A percentile compares a stretch with the other conserved stretches of the same genome.
phyloP scores from a whole-genome alignment of 1,140 invertebrate species.

The Tribolium madens region DNA sequence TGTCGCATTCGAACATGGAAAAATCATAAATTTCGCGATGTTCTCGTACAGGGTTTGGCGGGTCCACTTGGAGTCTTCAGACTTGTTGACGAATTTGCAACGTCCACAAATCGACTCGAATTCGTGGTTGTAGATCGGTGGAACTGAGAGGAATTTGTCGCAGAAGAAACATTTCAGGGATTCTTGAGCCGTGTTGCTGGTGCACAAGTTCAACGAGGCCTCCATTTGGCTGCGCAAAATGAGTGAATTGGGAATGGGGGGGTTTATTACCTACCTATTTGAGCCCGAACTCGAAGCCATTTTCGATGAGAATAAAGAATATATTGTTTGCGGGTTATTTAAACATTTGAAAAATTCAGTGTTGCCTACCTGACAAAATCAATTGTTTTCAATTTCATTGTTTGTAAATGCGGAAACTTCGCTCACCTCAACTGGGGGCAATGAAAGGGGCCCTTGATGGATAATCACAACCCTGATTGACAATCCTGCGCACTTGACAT shows the following conservation, averaged over 20 bases:
- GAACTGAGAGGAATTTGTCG: not conserved
- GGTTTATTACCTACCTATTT: not conserved
- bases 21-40: not conserved
- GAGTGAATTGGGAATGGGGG: not conserved
- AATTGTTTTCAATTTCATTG: not conserved
- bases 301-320: not conserved
- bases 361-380: not conserved
- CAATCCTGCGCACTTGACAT: too few relatives aligned
- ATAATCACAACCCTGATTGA: too few relatives aligned
- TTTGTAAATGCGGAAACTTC: too few relatives aligned
- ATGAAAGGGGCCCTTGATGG: too few relatives aligned
- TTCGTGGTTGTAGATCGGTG: conserved; percentile 1
- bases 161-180: not conserved
- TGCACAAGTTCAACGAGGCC: not conserved
- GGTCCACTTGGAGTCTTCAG: not conserved
- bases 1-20: not conserved
- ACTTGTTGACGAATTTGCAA: not conserved
- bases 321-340: not conserved
- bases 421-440: too few relatives aligned
- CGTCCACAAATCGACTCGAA: conserved; percentile 3
- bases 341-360: not conserved
- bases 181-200: not conserved
- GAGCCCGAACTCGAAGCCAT: not conserved
- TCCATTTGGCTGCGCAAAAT: conserved; percentile 9
- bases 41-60: not conserved